Evolutionary conservation across 2,888 invertebrate genomes (phyloP).

Genomic region (Caenorhabditis drosophilae): DNA sequence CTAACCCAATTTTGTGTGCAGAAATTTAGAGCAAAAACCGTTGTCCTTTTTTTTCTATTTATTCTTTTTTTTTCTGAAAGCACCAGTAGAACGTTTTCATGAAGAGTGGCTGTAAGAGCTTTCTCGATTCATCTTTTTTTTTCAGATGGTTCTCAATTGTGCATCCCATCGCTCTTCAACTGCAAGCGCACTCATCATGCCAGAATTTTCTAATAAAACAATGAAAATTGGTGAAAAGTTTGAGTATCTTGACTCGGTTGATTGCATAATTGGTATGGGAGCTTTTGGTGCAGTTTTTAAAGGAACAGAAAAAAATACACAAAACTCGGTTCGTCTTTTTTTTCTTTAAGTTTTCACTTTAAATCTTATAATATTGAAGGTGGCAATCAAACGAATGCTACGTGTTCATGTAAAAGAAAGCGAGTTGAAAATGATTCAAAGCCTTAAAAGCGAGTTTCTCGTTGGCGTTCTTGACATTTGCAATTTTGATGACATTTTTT

Average conservation of each 20-base stretch:
- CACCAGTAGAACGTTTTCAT: too few relatives aligned
- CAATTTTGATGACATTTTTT: conserved; percentile 43
- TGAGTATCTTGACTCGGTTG: conserved; percentile 53
- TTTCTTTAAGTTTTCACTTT: neutral
- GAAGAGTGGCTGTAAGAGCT: too few relatives aligned
- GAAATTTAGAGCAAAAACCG: too few relatives aligned
- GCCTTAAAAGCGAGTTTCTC: conserved; percentile 49
- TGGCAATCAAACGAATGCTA: conserved; percentile 64
- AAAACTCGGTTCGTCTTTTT: conserved; percentile 12
- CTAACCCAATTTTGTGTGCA: too few relatives aligned
- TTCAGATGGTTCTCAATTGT: conserved; percentile 35
- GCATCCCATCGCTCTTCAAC: conserved; percentile 33
- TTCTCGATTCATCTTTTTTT: too few relatives aligned
- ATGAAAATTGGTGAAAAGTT: conserved; percentile 38
- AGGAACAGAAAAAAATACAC: conserved; percentile 36
- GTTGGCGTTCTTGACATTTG: conserved; percentile 66
- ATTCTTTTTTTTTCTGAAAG: conserved; percentile 3
- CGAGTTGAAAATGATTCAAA: conserved; percentile 60
- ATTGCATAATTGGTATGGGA: conserved; percentile 60
- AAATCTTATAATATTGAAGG: conserved; percentile 31
- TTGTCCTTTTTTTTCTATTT: neutral
- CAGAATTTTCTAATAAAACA: conserved; percentile 27
- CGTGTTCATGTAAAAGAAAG: conserved; percentile 59
- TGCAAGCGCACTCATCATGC: conserved; percentile 27
- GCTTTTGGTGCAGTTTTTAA: conserved; percentile 64